Percentiles rank a stretch among this genome's conserved stretches.
Conservation (phyloP, 2,113 vertebrate genomes). For the western clawed frog (Xenopus tropicalis) region UCB_Xtro_10.0 CM004446.2:136095001-136095500, state of each 20-base stretch:
- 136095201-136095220: slow-evolving; percentile 89
- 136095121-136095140: slow-evolving; percentile 98
- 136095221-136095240: slow-evolving; percentile 96
- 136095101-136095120: slow-evolving; percentile 87
- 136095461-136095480: slow-evolving; percentile 93
- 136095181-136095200: slow-evolving; percentile 98
- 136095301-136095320: slow-evolving; percentile 94
- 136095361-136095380: slow-evolving; percentile 95
- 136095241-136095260: slow-evolving; percentile 93
- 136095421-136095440: slow-evolving; percentile 94
- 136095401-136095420: slow-evolving; percentile 90
- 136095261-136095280: slow-evolving; percentile 85
- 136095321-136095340: slow-evolving; percentile 91
- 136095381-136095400: slow-evolving; percentile 86
- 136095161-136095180: slow-evolving; percentile 94
- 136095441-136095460: slow-evolving; percentile 96
- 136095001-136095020: slow-evolving; percentile 97
- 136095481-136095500: slow-evolving; percentile 93
- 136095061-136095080: slow-evolving; percentile 93
- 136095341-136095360: slow-evolving; percentile 92
- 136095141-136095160: slow-evolving; percentile 94
- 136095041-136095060: slow-evolving; percentile 94
- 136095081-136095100: slow-evolving; percentile 89
- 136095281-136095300: slow-evolving; percentile 92
- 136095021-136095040: slow-evolving; percentile 90